These are phyloP conservation scores for Steromphala cineraria DNA, from an alignment of 2,888 invertebrate species.

Conservation along the genomic window DNA sequence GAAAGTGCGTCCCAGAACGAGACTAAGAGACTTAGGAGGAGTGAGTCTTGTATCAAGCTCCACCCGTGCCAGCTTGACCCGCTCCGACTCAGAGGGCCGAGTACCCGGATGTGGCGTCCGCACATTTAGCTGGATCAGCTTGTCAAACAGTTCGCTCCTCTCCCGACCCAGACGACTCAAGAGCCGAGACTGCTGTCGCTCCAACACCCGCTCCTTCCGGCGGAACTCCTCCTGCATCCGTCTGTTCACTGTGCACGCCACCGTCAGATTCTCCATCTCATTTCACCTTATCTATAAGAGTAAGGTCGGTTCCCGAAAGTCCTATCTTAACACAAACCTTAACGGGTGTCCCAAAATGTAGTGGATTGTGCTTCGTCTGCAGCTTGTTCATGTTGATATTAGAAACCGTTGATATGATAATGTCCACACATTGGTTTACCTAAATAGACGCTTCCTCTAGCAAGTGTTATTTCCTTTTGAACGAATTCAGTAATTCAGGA, in stretches of 20 bases:
- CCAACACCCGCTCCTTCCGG: background rate
- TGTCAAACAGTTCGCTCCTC: constrained; percentile 30
- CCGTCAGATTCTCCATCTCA: background rate
- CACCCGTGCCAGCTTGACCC: background rate
- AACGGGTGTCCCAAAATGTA: no score
- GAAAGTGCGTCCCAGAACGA: background rate
- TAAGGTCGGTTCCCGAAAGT: background rate
- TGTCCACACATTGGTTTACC: no score
- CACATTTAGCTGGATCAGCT: constrained; percentile 23
- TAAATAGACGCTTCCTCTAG: no score
- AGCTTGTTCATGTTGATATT: no score
- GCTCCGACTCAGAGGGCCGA: background rate
- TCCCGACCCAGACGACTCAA: constrained; percentile 16
- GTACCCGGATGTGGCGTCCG: constrained; percentile 10
- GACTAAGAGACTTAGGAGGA: background rate
- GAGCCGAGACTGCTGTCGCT: constrained; percentile 22
- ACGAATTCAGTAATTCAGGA: no score
- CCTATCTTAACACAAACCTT: background rate
- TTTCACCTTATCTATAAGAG: background rate
- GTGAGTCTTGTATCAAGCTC: background rate
- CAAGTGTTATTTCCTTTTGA: no score
- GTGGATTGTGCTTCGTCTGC: no score
- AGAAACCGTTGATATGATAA: no score
- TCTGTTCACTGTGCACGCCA: background rate
- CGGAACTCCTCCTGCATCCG: background rate